Evolutionary conservation across 2,888 invertebrate species (phyloP), one percentile per base, ranked within the genome.

Genomic region (Theodoxus fluviatilis): DNA sequence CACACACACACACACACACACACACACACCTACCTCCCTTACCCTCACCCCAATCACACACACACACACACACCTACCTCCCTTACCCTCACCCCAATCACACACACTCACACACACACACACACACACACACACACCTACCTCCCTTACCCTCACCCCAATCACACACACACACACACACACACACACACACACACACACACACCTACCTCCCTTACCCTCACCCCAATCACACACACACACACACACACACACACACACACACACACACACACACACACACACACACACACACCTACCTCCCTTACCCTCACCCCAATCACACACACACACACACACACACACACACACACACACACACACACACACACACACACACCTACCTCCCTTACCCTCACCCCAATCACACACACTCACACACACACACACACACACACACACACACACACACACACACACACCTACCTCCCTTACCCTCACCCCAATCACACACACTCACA

Each of bases 241-340:
- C 15, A 61, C 61, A 47, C 6, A 3, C 3, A 25, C 55, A 15
- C 15, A 61, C 49, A 18, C 35, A 47, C 59, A n/a, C 22, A 64
- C 40, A 47, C 38, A 31, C 37, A 67, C 31, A 35, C 52, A 52
- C 52, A 52, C 52, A 52, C 52, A 57, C 57, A 57, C 57, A 57
- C 31, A 57, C 28, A 25, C 57, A 25, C 28, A 57, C 22, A 25
- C 28, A 57, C 57, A 52, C 18, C n/a, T 7, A 7, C n/a, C 6
- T 7, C 7, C 25, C 25, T 52, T 15, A 7, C 12, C 25, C 4
- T n/a, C 18, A n/a, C 52, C 18, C 6, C 22, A 18, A n/a, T 1
- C 7, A 25, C 12, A 52, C 52, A 52, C 6, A 22, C 25, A 0
- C 7, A n/a, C 12, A n/a, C 25, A 6, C 12, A n/a, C 7, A 0